A percentile compares a stretch with the other conserved stretches of the same genome.
These are phyloP conservation scores for Tiphia femorata DNA, from an alignment of 2,888 invertebrate species.

Conservation along the genomic window DNA sequence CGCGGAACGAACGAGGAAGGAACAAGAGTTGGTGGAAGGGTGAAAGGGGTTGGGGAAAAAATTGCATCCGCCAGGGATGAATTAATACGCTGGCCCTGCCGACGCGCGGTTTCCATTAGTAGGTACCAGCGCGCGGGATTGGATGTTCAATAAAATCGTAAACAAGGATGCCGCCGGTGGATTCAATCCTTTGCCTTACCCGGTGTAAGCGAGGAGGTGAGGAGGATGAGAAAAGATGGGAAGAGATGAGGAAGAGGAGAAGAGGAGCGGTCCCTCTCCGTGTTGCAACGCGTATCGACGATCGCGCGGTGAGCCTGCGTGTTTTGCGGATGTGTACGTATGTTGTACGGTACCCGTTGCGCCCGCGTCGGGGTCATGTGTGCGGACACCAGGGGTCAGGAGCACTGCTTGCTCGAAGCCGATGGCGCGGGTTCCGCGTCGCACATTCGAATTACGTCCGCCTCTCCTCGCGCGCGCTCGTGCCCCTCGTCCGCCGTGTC, in stretches of 20 bases:
- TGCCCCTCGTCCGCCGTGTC: no score
- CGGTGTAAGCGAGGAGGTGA: neutral
- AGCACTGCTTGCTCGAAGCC: no score
- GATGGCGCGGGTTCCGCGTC: constrained; percentile 28
- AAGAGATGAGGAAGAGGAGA: no score
- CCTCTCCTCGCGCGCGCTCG: neutral
- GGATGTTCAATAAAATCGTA: neutral
- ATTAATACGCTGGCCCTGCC: no score
- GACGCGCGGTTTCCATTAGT: no score
- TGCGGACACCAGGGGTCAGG: constrained; percentile 35
- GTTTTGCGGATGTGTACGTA: no score
- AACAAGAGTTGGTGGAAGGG: no score
- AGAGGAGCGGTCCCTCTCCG: neutral
- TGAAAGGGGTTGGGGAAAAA: no score
- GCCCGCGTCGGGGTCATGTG: constrained; percentile 36
- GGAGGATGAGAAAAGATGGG: no score
- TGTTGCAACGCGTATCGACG: constrained; percentile 20
- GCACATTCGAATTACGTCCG: constrained; percentile 8
- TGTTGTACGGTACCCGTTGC: constrained; percentile 28
- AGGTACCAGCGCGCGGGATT: no score
- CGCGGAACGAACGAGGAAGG: no score
- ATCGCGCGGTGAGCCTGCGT: constrained; percentile 39
- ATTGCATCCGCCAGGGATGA: no score
- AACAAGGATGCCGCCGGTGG: neutral
- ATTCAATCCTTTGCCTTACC: neutral